phyloP scores from a whole-genome alignment of 2,888 invertebrate genomes.

The Cataglyphis albicans region DNA sequence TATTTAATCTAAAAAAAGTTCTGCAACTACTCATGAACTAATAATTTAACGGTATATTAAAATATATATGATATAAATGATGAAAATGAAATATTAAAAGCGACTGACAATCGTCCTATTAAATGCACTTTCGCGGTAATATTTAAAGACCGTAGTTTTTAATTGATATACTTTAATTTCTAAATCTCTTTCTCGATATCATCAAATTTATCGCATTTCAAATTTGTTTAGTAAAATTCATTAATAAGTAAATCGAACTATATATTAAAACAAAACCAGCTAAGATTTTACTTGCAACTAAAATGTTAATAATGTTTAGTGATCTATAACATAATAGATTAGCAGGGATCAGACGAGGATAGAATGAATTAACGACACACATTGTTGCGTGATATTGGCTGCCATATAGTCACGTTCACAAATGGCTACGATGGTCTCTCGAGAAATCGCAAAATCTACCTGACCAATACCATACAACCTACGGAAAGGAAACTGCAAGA shows the following conservation, averaged over 20 bases:
- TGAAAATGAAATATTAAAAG: background rate
- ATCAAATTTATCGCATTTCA: background rate
- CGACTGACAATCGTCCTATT: background rate
- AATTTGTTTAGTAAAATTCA: background rate
- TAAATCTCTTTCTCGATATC: background rate
- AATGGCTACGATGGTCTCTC: background rate
- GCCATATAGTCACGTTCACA: conserved; percentile 5
- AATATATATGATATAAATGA: background rate
- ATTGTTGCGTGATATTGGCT: conserved; percentile 35
- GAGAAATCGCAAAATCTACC: conserved; percentile 21
- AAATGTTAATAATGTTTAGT: conserved; percentile 41
- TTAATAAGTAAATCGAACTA: conserved; percentile 10
- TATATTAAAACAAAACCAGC: background rate
- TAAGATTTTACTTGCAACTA: conserved; percentile 24
- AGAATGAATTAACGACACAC: conserved; percentile 13
- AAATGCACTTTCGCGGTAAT: background rate
- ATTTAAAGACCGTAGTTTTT: background rate
- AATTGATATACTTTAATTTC: background rate
- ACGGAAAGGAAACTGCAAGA: conserved; percentile 1
- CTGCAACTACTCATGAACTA: background rate
- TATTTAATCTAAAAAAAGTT: background rate
- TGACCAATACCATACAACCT: conserved; percentile 38
- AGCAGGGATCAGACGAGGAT: background rate
- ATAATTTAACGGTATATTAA: background rate
- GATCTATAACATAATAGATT: background rate